A percentile compares a stretch with the other conserved stretches of the same genome.
phyloP scores from a whole-genome alignment of 2,797 vertebrate genomes.

The Crypturellus tataupa region DNA sequence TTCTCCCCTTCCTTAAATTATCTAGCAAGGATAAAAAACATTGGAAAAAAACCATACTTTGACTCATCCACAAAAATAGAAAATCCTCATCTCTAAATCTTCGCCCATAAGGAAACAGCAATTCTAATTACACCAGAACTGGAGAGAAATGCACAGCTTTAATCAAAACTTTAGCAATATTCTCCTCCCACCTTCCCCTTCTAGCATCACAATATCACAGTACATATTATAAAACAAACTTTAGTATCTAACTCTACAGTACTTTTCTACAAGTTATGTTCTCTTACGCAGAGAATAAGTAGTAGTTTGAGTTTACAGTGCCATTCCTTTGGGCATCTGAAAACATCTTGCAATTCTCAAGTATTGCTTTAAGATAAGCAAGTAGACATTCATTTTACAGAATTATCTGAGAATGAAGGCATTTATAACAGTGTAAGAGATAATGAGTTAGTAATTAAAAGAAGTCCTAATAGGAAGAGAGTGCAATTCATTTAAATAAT shows the following conservation, averaged over 20 bases:
- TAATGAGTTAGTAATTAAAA: not conserved
- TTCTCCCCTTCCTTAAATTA: not conserved
- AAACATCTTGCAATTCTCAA: constrained; percentile 11
- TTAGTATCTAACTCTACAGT: not conserved
- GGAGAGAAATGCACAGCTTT: not conserved
- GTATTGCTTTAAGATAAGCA: not conserved
- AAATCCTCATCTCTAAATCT: not conserved
- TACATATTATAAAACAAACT: not conserved
- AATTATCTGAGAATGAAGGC: not conserved
- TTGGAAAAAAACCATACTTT: rapidly evolving
- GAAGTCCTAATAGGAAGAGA: not conserved
- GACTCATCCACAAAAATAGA: not conserved
- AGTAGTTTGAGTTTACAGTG: not conserved
- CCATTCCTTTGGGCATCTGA: not conserved
- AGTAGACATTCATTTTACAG: constrained; percentile 10
- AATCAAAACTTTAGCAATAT: not conserved
- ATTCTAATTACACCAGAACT: not conserved
- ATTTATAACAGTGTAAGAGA: not conserved
- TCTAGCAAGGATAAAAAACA: not conserved
- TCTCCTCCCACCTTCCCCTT: not conserved
- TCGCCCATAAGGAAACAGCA: not conserved
- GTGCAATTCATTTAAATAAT: constrained; percentile 21
- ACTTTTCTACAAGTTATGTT: not conserved
- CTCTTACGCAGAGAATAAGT: not conserved
- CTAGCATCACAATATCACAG: not conserved